phyloP scores from a whole-genome alignment of 2,797 vertebrate genomes.

The Rhadinocentrus ornatus region DNA sequence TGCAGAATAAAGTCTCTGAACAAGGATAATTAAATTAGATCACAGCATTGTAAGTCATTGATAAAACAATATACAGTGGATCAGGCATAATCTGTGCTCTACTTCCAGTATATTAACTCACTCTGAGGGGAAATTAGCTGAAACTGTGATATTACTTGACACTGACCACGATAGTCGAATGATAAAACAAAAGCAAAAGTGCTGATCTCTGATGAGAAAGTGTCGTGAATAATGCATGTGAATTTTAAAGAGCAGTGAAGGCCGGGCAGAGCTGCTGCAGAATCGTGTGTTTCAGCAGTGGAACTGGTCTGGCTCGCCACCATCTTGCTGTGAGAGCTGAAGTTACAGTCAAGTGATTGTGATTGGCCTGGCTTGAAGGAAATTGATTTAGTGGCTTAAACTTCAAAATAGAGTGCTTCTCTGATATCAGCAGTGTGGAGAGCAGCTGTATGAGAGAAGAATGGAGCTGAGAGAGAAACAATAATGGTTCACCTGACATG shows the following conservation, averaged over 20 bases:
- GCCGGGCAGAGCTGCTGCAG: slow-evolving; percentile 8
- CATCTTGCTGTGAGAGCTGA: slow-evolving; percentile 39
- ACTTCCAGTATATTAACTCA: slow-evolving; percentile 17
- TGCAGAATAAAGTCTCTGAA: neutral
- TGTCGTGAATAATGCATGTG: slow-evolving; percentile 53
- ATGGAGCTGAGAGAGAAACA: slow-evolving; percentile 13
- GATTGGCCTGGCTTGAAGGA: slow-evolving; percentile 50
- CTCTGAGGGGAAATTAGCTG: slow-evolving; percentile 35
- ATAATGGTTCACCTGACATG: slow-evolving; percentile 18
- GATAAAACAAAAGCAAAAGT: slow-evolving; percentile 50
- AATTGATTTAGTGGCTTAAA: slow-evolving; percentile 60
- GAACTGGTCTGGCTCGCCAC: slow-evolving; percentile 37
- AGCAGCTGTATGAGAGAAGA: slow-evolving; percentile 24
- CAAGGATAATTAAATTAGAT: slow-evolving; percentile 16
- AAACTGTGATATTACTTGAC: slow-evolving; percentile 54
- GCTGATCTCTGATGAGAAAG: slow-evolving; percentile 46
- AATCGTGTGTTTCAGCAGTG: slow-evolving; percentile 9
- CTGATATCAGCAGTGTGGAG: slow-evolving; percentile 49
- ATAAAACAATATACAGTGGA: slow-evolving; percentile 10
- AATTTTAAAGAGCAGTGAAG: slow-evolving; percentile 40
- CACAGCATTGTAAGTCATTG: neutral
- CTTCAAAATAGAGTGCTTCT: slow-evolving; percentile 40
- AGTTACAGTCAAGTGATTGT: slow-evolving; percentile 64
- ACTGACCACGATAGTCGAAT: slow-evolving; percentile 33
- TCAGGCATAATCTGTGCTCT: slow-evolving; percentile 20